Evolutionary conservation across 30 jellyfish, hydroid and myxozoan genomes (phyloP).

Genomic region (Pseudorhiza aurosa): DNA sequence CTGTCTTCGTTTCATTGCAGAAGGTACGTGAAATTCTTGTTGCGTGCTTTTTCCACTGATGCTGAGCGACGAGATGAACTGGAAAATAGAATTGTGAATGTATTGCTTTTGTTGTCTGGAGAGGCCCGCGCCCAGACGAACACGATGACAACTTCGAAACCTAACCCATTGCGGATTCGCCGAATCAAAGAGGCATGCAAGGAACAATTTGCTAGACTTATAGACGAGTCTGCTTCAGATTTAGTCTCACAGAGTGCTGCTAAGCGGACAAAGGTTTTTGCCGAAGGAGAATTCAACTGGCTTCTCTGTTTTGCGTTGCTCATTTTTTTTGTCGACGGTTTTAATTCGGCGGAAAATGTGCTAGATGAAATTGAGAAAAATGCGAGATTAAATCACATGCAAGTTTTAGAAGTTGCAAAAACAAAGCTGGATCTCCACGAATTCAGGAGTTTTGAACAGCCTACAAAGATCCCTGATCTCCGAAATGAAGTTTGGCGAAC

Average conservation of each 20-base stretch:
- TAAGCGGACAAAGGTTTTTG: background rate
- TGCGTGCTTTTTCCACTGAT: conserved; percentile 21
- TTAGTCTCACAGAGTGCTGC: background rate
- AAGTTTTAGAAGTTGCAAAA: conserved; percentile 1
- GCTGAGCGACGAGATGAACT: background rate
- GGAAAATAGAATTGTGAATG: conserved; percentile 41
- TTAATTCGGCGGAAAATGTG: background rate
- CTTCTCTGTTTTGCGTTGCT: conserved; percentile 41
- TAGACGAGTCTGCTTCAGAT: conserved; percentile 6
- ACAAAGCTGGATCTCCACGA: background rate
- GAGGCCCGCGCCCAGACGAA: conserved; percentile 3
- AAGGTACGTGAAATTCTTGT: conserved; percentile 36
- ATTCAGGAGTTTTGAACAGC: background rate
- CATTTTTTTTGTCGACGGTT: conserved; percentile 13
- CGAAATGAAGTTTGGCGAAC: conserved; percentile 46
- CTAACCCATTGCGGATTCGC: conserved; percentile 41
- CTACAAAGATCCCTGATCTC: background rate
- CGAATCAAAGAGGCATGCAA: conserved; percentile 24
- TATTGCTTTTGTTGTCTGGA: conserved; percentile 12
- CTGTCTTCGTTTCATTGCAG: conserved; percentile 21
- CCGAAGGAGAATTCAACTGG: conserved; percentile 24
- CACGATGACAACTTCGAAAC: conserved; percentile 10
- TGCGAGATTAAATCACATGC: background rate
- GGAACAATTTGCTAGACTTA: conserved; percentile 18
- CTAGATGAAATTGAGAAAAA: conserved; percentile 7